Percentiles rank a stretch among this genome's conserved stretches.
These are phyloP conservation scores for Brachyhypopomus occidentalis DNA, from an alignment of 2,113 vertebrate species.

Conservation along the genomic window DNA sequence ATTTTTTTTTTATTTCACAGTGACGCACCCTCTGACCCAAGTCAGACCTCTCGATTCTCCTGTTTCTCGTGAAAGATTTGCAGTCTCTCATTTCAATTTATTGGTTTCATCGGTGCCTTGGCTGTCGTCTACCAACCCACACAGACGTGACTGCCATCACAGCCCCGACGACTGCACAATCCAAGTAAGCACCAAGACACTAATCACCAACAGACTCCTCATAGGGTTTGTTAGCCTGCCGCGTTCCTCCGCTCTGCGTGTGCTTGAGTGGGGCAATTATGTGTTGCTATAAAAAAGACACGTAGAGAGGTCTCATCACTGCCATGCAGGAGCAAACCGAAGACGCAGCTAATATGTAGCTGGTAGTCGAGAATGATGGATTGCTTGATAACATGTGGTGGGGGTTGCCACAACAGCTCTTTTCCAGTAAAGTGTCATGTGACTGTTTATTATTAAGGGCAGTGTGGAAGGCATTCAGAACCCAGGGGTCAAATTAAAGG, in stretches of 20 bases:
- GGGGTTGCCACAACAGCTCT: slow-evolving; percentile 31
- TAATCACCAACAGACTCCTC: slow-evolving; percentile 35
- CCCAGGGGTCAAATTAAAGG: slow-evolving; percentile 33
- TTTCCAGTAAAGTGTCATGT: slow-evolving; percentile 44
- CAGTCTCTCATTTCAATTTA: background rate
- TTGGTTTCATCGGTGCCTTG: slow-evolving; percentile 21
- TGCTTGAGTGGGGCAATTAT: background rate
- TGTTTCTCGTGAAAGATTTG: slow-evolving; percentile 8
- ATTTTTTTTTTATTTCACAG: too few relatives aligned
- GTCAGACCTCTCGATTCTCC: background rate
- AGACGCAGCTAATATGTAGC: slow-evolving; percentile 1
- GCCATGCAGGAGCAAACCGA: background rate
- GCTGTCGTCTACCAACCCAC: slow-evolving; percentile 1
- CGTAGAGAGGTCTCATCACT: slow-evolving; percentile 8
- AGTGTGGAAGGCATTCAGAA: slow-evolving; percentile 28
- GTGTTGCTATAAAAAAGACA: too few relatives aligned
- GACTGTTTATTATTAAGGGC: slow-evolving; percentile 43
- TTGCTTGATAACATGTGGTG: slow-evolving; percentile 29
- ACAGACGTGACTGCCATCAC: background rate
- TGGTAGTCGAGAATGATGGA: slow-evolving; percentile 33
- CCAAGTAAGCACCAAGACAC: background rate
- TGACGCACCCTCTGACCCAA: background rate
- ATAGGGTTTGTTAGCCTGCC: slow-evolving; percentile 12
- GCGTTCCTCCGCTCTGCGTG: slow-evolving; percentile 3
- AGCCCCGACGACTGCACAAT: background rate